These are phyloP conservation scores for Muscicapa striata DNA, from an alignment of 2,797 vertebrate species.

Conservation along the genomic window DNA sequence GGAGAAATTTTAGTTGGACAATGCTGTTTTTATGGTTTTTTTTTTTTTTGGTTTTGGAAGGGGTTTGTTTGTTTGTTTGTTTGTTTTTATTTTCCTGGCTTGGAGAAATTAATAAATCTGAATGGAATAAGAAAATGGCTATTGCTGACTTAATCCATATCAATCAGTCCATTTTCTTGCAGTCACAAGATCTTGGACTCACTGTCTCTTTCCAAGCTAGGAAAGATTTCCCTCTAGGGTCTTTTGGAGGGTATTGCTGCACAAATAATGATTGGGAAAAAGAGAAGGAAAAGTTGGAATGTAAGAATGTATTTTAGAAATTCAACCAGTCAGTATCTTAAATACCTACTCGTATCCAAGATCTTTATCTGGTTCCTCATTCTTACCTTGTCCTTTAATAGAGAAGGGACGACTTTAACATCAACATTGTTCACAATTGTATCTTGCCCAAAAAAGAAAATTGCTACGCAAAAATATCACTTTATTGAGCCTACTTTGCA, in stretches of 20 bases:
- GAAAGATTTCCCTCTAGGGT: conserved; percentile 35
- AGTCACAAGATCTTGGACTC: neutral
- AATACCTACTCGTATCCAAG: neutral
- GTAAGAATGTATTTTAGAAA: neutral
- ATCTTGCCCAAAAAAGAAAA: neutral
- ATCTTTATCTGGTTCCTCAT: neutral
- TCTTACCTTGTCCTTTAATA: neutral
- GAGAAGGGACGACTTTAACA: neutral
- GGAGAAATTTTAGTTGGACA: neutral
- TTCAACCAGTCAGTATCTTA: neutral
- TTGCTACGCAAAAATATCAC: neutral
- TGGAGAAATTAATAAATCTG: neutral
- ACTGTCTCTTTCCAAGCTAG: neutral
- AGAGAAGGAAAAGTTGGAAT: neutral
- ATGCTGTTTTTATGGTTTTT: neutral
- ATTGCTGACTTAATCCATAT: neutral
- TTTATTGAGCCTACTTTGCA: neutral
- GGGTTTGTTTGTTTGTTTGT: neutral
- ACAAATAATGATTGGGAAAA: neutral
- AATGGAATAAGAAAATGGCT: neutral
- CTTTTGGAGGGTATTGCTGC: neutral
- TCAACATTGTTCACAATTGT: neutral
- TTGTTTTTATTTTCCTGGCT: neutral
- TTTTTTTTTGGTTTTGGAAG: neutral
- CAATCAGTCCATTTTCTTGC: neutral